Evolutionary conservation across 2,888 invertebrate genomes (phyloP).

Genomic region (Atethmia centrago): DNA sequence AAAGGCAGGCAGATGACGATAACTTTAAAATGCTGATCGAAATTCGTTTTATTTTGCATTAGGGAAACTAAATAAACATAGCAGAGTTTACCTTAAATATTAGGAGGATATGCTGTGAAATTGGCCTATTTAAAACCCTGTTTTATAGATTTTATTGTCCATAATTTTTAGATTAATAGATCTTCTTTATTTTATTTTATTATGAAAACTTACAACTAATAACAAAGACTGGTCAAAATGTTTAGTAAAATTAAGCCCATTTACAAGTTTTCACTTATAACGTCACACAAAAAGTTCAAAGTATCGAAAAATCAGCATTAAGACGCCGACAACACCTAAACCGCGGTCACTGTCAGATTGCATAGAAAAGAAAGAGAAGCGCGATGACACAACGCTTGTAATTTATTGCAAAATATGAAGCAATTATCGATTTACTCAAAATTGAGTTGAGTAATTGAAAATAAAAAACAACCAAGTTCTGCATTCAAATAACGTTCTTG

Average conservation of each 20-base stretch:
- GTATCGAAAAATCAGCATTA: background rate
- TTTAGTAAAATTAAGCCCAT: background rate
- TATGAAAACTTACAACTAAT: background rate
- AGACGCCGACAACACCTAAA: no score
- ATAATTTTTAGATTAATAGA: background rate
- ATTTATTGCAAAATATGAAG: no score
- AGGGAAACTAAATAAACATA: slow-evolving; percentile 35
- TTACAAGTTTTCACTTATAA: background rate
- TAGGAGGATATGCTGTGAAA: background rate
- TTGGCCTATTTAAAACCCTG: background rate
- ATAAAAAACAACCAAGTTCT: no score
- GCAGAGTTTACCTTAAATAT: background rate
- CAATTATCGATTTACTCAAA: no score
- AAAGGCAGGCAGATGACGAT: no score
- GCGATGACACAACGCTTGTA: no score
- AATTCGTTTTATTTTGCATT: slow-evolving; percentile 42
- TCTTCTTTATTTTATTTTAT: background rate
- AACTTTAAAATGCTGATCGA: slow-evolving; percentile 42
- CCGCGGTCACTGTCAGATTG: no score
- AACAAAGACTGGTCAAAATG: background rate
- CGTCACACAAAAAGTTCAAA: no score
- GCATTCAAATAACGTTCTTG: no score
- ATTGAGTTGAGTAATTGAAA: no score
- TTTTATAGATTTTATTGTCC: background rate
- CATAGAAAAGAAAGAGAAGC: no score